Conservation (phyloP, 2,888 invertebrate genomes). For the Aspidiotus rigidus region DNA sequence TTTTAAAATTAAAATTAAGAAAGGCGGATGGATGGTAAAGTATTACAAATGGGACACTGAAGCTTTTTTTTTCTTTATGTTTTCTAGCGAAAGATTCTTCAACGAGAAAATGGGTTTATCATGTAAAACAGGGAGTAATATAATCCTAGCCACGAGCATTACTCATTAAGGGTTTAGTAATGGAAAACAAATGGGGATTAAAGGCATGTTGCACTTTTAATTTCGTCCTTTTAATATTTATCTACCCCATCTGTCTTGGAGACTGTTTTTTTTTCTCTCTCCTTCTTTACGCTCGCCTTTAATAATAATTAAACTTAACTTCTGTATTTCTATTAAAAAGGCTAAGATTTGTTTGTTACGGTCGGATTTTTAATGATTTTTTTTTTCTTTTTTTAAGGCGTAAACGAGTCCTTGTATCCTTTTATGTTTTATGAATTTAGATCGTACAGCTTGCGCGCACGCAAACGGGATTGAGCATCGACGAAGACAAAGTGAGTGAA, state of each 20-base stretch:
- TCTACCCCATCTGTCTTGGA: slow-evolving; percentile 30
- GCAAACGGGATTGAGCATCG: no score
- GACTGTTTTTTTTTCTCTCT: slow-evolving; percentile 11
- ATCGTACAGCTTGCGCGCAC: background rate
- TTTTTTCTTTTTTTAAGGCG: background rate
- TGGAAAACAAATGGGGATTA: slow-evolving; percentile 33
- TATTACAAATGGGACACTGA: slow-evolving; percentile 32
- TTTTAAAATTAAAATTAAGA: slow-evolving; percentile 29
- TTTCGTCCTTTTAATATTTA: slow-evolving; percentile 33
- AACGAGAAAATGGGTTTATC: slow-evolving; percentile 30
- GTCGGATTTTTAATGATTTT: slow-evolving; percentile 14
- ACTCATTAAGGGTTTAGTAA: slow-evolving; percentile 32
- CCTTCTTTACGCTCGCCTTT: background rate
- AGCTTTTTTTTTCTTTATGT: slow-evolving; percentile 23
- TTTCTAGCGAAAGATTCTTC: slow-evolving; percentile 28
- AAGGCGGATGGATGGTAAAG: slow-evolving; percentile 13
- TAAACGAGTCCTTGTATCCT: slow-evolving; percentile 4
- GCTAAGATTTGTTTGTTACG: background rate
- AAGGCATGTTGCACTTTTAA: slow-evolving; percentile 33
- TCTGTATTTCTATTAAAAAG: slow-evolving; percentile 4
- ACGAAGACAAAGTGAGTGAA: no score
- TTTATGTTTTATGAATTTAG: slow-evolving; percentile 2
- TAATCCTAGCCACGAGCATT: slow-evolving; percentile 33
- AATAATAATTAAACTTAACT: slow-evolving; percentile 17
- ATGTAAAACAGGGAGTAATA: slow-evolving; percentile 32